phyloP scores from a whole-genome alignment of 2,113 vertebrate genomes.

The Sminthopsis crassicaudata region DNA sequence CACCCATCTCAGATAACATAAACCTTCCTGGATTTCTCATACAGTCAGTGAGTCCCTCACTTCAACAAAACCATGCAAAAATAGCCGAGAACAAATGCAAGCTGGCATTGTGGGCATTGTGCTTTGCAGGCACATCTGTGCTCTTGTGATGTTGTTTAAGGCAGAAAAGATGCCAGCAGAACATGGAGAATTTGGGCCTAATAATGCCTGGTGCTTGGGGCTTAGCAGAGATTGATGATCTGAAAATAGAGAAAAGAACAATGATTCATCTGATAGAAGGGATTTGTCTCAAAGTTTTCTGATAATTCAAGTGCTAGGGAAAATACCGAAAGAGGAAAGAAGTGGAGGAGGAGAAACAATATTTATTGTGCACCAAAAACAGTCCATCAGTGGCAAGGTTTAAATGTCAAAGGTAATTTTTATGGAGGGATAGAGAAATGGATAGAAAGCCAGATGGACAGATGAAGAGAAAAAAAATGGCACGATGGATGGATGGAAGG shows the following conservation, averaged over 20 bases:
- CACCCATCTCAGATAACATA: background rate
- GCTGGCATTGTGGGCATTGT: background rate
- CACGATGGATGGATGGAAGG: background rate
- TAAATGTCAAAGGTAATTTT: background rate
- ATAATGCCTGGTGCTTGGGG: background rate
- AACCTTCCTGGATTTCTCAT: background rate
- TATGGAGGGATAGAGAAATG: background rate
- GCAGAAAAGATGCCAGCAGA: slow-evolving; percentile 15
- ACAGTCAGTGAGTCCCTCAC: background rate
- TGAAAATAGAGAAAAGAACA: slow-evolving; percentile 9
- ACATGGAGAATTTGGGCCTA: slow-evolving; percentile 24
- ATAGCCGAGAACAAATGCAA: background rate
- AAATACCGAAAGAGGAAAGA: slow-evolving; percentile 30
- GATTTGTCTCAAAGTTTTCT: slow-evolving; percentile 15
- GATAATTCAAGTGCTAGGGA: background rate
- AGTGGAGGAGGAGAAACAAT: background rate
- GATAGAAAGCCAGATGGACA: background rate
- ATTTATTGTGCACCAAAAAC: background rate
- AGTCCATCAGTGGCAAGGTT: background rate
- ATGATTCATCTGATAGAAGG: slow-evolving; percentile 15
- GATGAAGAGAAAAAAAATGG: too few species aligned
- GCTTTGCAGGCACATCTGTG: background rate
- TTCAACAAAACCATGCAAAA: slow-evolving; percentile 4
- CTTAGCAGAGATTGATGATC: background rate
- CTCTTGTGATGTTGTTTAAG: slow-evolving; percentile 20